Evolutionary conservation across 2,113 vertebrate genomes (phyloP).

Genomic region (Sceloporus undulatus): DNA sequence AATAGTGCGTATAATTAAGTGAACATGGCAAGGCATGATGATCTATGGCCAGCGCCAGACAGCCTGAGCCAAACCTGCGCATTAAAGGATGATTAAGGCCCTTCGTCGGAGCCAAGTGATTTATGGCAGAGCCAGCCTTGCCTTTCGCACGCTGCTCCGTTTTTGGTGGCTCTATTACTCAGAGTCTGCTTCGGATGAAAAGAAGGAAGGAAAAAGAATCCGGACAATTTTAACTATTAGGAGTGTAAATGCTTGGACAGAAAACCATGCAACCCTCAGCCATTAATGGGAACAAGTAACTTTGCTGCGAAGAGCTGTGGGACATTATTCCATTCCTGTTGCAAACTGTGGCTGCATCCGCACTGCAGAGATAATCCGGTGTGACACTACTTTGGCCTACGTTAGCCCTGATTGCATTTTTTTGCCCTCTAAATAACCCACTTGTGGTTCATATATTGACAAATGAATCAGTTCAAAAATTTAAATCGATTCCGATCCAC

Average conservation of each 20-base stretch:
- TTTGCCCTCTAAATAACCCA: too few relatives aligned
- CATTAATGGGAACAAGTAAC: too few relatives aligned
- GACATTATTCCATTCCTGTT: too few relatives aligned
- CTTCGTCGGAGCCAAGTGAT: background rate
- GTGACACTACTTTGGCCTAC: too few relatives aligned
- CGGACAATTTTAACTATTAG: background rate
- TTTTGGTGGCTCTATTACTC: background rate
- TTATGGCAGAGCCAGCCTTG: background rate
- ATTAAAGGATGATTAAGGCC: constrained; percentile 10
- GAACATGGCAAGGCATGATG: background rate
- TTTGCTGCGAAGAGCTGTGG: background rate
- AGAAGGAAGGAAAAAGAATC: background rate
- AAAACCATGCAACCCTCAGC: too few relatives aligned
- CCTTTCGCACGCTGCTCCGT: background rate
- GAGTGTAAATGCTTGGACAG: background rate
- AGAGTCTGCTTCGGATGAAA: background rate
- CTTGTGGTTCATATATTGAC: too few relatives aligned
- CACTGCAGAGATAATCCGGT: too few relatives aligned
- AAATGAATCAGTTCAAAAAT: too few relatives aligned
- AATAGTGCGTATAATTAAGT: background rate
- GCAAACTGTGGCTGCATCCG: too few relatives aligned
- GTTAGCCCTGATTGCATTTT: too few relatives aligned
- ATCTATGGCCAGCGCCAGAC: background rate
- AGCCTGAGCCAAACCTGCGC: background rate
- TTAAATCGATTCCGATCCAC: too few relatives aligned